A percentile compares a stretch with the other conserved stretches of the same genome.
phyloP scores from a whole-genome alignment of 2,797 vertebrate genomes.

The Pelochelys cantorii region DNA sequence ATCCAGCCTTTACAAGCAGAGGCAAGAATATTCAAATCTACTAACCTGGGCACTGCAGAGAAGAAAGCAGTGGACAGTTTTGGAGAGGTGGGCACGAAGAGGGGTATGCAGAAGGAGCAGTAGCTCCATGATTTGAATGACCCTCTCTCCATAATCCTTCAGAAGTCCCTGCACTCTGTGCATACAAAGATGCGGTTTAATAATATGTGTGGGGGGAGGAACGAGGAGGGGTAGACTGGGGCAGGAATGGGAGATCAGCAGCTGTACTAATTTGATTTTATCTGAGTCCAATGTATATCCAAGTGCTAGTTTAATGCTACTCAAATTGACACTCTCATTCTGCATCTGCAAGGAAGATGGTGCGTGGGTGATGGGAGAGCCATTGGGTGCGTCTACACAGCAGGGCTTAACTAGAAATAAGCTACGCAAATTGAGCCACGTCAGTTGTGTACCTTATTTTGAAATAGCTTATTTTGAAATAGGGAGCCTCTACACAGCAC shows the following conservation, averaged over 20 bases:
- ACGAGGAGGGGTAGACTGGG: not conserved
- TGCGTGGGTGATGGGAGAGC: not conserved
- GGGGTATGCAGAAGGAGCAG: not conserved
- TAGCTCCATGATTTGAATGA: not conserved
- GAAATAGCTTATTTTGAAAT: too few species aligned
- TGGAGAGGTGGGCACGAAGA: not conserved
- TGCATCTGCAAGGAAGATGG: not conserved
- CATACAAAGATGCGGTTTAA: not conserved
- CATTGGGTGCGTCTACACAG: not conserved
- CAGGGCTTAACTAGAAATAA: too few species aligned
- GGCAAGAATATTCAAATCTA: slow-evolving; percentile 1
- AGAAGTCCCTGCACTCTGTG: not conserved
- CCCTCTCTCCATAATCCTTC: not conserved
- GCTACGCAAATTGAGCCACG: too few species aligned
- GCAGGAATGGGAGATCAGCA: not conserved
- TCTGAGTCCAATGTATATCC: not conserved
- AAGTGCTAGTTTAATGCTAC: not conserved
- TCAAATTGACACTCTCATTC: not conserved
- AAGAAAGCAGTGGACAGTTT: not conserved
- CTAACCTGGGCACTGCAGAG: not conserved
- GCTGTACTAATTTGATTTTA: not conserved
- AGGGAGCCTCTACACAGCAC: too few species aligned
- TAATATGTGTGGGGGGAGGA: not conserved
- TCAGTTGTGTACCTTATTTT: too few species aligned
- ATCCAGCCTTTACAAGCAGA: not conserved